phyloP scores from a whole-genome alignment of 2,888 invertebrate species.

The Adela reaumurella region DNA sequence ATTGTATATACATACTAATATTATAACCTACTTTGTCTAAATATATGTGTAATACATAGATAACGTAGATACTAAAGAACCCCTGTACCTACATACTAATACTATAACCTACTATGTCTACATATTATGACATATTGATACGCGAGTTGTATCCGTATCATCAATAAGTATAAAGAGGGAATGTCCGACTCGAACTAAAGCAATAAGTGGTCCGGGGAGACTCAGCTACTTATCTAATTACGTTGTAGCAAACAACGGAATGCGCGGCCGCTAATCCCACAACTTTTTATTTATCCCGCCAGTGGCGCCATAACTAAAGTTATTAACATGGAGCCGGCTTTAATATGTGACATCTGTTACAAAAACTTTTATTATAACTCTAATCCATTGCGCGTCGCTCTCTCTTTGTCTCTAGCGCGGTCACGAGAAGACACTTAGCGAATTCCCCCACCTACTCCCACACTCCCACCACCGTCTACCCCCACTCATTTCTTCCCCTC shows the following conservation, averaged over 20 bases:
- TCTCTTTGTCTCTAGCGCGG: constrained; percentile 12
- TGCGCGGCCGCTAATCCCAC: constrained; percentile 23
- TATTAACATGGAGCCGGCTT: constrained; percentile 52
- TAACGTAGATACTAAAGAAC: no score
- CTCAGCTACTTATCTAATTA: neutral
- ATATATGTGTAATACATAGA: no score
- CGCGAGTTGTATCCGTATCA: no score
- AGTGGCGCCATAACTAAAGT: constrained; percentile 27
- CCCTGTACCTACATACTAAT: no score
- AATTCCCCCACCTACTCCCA: constrained; percentile 1
- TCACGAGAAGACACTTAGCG: constrained; percentile 16
- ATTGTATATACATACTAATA: no score
- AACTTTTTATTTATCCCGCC: constrained; percentile 51
- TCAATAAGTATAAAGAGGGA: no score
- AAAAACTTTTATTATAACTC: constrained; percentile 57
- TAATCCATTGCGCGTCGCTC: constrained; percentile 48
- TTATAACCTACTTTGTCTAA: no score
- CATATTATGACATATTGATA: no score
- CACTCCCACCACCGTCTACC: constrained; percentile 23
- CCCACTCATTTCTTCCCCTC: constrained; percentile 23
- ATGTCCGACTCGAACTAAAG: no score
- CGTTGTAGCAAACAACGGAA: constrained; percentile 1
- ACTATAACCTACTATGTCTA: no score
- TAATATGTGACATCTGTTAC: constrained; percentile 57
- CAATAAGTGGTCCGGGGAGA: no score